Evolutionary conservation across 2,888 invertebrate genomes (phyloP).

Genomic region (Heteropelma amictum): DNA sequence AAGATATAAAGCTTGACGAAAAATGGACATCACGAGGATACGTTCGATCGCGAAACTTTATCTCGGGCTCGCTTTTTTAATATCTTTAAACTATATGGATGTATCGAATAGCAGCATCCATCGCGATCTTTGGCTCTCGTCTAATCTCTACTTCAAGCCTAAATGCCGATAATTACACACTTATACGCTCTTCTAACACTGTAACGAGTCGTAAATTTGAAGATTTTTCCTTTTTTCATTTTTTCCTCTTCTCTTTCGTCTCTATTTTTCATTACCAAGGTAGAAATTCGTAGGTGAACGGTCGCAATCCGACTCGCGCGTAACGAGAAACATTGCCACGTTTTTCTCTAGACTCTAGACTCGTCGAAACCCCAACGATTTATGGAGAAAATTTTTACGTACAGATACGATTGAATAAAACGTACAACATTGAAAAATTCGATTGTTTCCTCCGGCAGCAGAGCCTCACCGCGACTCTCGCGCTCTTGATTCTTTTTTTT

Average conservation of each 20-base stretch:
- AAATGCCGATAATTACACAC: slow-evolving; percentile 34
- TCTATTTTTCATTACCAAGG: slow-evolving; percentile 28
- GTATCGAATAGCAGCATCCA: no score
- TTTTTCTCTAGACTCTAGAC: neutral
- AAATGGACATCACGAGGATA: no score
- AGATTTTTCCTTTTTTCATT: neutral
- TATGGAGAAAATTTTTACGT: slow-evolving; percentile 4
- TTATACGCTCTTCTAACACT: slow-evolving; percentile 37
- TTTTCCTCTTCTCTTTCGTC: neutral
- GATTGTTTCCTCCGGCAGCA: no score
- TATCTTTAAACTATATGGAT: no score
- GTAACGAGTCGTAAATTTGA: slow-evolving; percentile 23
- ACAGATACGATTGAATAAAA: slow-evolving; percentile 28
- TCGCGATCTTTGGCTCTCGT: no score
- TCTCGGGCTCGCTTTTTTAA: no score
- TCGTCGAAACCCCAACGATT: neutral
- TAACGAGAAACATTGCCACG: slow-evolving; percentile 40
- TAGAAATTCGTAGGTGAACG: slow-evolving; percentile 54
- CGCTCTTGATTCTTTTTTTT: no score
- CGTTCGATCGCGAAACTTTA: no score
- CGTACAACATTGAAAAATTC: slow-evolving; percentile 35
- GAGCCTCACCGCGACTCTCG: no score
- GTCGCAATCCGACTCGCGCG: slow-evolving; percentile 26
- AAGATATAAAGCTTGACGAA: no score
- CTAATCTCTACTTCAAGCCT: slow-evolving; percentile 36